Conservation (phyloP, 2,113 vertebrate genomes). For the Podiceps cristatus region DNA sequence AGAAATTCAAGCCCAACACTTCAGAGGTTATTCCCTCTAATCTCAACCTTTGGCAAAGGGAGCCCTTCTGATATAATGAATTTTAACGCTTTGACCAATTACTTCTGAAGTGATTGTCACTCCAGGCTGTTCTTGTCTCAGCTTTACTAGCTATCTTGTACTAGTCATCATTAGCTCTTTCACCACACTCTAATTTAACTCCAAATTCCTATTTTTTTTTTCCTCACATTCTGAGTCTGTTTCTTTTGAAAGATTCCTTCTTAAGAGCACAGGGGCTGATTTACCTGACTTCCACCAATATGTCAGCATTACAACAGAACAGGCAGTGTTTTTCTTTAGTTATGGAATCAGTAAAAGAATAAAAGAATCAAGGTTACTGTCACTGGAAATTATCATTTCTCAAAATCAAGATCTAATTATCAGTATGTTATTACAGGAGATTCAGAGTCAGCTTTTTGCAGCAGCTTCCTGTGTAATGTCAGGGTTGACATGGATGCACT, state of each 20-base stretch:
- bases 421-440: not conserved
- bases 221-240: not conserved
- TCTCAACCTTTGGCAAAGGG: not conserved
- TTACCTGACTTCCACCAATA: not conserved
- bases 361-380: not conserved
- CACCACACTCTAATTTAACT: not conserved
- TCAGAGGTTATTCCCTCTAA: constrained; percentile 4
- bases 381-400: not conserved
- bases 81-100: constrained; percentile 1
- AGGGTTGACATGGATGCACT: not conserved
- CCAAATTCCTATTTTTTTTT: not conserved
- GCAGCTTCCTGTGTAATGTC: not conserved
- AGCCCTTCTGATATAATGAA: not conserved
- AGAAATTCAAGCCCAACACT: not conserved
- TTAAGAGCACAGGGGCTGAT: not conserved
- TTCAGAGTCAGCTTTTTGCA: not conserved
- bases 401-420: not conserved
- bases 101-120: not conserved
- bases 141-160: not conserved
- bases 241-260: not conserved
- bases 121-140: not conserved
- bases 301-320: not conserved
- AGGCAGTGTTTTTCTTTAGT: not conserved
- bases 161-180: not conserved
- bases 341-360: not conserved